Evolutionary conservation across 2,797 vertebrate species (phyloP), one percentile per base, ranked within the genome.

Genomic region (Anguilla marmorata): DNA sequence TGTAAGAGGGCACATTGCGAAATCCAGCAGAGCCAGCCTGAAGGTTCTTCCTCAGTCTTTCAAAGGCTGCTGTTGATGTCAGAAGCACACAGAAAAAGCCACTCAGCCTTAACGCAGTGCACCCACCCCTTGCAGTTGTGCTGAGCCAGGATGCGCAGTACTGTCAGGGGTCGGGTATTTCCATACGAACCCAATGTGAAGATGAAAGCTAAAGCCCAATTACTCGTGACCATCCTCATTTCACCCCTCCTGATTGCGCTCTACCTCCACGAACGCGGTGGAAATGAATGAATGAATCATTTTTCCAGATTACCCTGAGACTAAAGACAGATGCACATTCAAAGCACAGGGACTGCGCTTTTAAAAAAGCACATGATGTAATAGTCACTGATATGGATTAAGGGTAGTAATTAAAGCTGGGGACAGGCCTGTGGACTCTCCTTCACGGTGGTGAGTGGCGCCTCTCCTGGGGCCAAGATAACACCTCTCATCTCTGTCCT

Each of bases 401-500:
- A 79, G 37, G 33, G 21, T 5, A 24, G 79, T n/a, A n/a, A n/a
- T 50, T 50, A 21, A 82, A 50, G 45, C 37, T 7, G 79, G 45
- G 79, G 2, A 50, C 79, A 50, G 37, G 45, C n/a, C 41, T 82
- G 41, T 50, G 45, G 41, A 82, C 19, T 82, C 76, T 16, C 27
- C 79, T 82, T 45, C 7, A 45, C 11, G 16, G 4, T 33, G 45
- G 19, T 4, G 11, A 82, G 79, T n/a, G 79, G 41, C 45, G 4
- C 5, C 24, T 82, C 79, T 76, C 74, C 33, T 21, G 74, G 30
- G 74, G 74, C 74, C 74, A 76, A 14, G 30, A 33, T 76, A 33
- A 76, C 74, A 50, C 79, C 45, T 82, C 79, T 82, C 41, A 82
- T 45, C 45, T 48, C 79, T 82, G 21, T 82, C 45, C 21, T n/a